phyloP scores from a whole-genome alignment of 2,888 invertebrate species.

The Lutraria lutraria region DNA sequence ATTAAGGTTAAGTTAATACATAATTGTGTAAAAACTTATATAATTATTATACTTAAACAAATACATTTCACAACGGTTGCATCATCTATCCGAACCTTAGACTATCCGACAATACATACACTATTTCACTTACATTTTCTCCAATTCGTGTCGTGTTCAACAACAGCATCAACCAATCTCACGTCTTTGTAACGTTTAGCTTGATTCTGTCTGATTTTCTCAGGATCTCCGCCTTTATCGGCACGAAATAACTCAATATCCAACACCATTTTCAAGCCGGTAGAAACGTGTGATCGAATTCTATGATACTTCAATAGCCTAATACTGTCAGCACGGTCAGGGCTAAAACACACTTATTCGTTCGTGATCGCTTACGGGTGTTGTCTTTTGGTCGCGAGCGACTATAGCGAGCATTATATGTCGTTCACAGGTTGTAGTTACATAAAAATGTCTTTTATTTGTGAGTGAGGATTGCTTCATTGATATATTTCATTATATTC shows the following conservation, averaged over 20 bases:
- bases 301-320: slow-evolving; percentile 21
- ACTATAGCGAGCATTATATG: too few relatives aligned
- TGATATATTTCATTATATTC: too few relatives aligned
- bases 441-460: too few relatives aligned
- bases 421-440: too few relatives aligned
- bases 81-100: slow-evolving; percentile 56
- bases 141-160: slow-evolving; percentile 96
- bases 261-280: slow-evolving; percentile 92
- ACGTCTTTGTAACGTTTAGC: slow-evolving; percentile 97
- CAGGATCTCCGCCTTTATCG: slow-evolving; percentile 98
- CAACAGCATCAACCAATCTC: slow-evolving; percentile 95
- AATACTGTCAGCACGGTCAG: neutral
- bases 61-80: slow-evolving; percentile 46
- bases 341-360: neutral
- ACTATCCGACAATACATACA: neutral
- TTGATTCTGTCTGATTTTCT: slow-evolving; percentile 96
- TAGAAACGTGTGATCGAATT: slow-evolving; percentile 34
- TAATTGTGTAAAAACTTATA: neutral
- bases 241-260: slow-evolving; percentile 98
- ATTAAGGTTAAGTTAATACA: neutral
- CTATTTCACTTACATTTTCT: slow-evolving; percentile 89
- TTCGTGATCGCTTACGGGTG: too few relatives aligned
- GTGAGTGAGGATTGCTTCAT: too few relatives aligned
- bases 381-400: too few relatives aligned
- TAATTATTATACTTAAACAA: neutral